Conservation (phyloP, 2,888 invertebrate species). For the Hipparchia semele region DNA sequence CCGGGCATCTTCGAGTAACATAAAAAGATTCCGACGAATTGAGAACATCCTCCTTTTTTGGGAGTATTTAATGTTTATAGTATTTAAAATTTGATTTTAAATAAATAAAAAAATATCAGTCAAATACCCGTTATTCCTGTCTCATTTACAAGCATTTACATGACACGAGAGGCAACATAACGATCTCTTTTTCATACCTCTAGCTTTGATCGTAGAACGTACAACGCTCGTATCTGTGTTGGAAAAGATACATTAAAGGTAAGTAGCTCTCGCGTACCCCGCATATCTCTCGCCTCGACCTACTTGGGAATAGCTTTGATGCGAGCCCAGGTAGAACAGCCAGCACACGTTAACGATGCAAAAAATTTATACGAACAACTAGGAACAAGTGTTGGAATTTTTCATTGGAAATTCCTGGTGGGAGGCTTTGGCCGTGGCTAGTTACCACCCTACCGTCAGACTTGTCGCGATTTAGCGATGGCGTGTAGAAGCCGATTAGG, state of each 20-base stretch:
- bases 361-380: slow-evolving; percentile 2
- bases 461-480: no score
- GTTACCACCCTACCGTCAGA: no score
- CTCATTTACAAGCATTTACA: neutral
- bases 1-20: no score
- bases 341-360: slow-evolving; percentile 13
- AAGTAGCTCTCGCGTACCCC: slow-evolving; percentile 31
- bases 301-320: slow-evolving; percentile 27
- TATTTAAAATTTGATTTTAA: no score
- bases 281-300: slow-evolving; percentile 34
- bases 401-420: neutral
- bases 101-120: no score
- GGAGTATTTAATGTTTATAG: no score
- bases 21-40: no score
- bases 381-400: neutral
- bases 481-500: no score
- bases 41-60: no score
- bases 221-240: slow-evolving; percentile 5
- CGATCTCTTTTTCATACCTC: neutral
- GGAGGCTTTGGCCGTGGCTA: no score
- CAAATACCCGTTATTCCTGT: neutral
- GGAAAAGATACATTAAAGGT: slow-evolving; percentile 31
- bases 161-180: neutral
- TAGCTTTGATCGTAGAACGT: neutral
- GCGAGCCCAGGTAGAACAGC: slow-evolving; percentile 15